phyloP scores from a whole-genome alignment of 2,113 vertebrate species.

The Corydoras sp. region DNA sequence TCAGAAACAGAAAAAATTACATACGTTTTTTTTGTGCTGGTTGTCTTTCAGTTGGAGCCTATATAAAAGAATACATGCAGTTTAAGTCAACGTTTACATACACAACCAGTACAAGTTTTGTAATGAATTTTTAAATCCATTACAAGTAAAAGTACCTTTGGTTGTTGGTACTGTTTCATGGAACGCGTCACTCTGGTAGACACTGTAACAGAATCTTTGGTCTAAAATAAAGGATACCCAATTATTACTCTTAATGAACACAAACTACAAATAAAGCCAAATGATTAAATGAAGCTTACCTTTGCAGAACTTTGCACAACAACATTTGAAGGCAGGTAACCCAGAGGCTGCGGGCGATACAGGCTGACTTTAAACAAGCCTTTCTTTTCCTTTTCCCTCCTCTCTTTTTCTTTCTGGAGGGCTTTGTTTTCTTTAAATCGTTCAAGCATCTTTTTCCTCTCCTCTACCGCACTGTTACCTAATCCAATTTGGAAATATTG shows the following conservation, averaged over 20 bases:
- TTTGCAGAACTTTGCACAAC: constrained; percentile 47
- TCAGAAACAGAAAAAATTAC: background rate
- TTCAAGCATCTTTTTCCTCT: constrained; percentile 75
- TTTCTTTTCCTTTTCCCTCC: constrained; percentile 72
- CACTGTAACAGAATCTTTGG: constrained; percentile 9
- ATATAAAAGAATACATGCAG: background rate
- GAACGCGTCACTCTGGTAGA: constrained; percentile 63
- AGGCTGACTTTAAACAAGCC: constrained; percentile 81
- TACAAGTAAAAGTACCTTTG: constrained; percentile 41
- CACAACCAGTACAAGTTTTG: background rate
- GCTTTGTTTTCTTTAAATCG: constrained; percentile 85
- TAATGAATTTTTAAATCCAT: too few relatives aligned
- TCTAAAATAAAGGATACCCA: constrained; percentile 11
- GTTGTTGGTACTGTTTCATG: constrained; percentile 56
- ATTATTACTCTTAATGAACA: too few relatives aligned
- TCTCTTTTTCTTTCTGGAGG: constrained; percentile 78
- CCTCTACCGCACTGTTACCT: constrained; percentile 48
- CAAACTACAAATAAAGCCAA: too few relatives aligned
- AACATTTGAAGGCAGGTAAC: constrained; percentile 32
- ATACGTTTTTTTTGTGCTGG: constrained; percentile 42
- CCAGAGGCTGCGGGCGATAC: constrained; percentile 63
- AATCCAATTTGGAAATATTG: background rate
- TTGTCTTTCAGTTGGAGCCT: constrained; percentile 27
- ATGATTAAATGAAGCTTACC: constrained; percentile 52
- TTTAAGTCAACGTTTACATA: background rate